Conservation (phyloP, 2,113 vertebrate genomes). For the Speoplatyrhinus poulsoni region DNA sequence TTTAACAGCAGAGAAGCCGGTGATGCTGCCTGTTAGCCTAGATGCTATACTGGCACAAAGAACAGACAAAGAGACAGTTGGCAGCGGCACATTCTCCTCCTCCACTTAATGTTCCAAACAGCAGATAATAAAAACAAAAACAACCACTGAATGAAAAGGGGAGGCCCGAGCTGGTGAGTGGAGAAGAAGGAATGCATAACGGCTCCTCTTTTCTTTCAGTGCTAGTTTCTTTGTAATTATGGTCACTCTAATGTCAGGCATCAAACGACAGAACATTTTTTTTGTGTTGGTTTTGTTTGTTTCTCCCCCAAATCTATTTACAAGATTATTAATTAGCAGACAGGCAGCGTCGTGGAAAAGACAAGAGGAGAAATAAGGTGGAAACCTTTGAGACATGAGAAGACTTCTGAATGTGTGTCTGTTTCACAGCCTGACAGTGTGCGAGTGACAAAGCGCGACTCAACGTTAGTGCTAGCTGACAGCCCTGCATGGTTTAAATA, state of each 20-base stretch:
- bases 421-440: background rate
- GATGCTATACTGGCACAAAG: conserved; percentile 5
- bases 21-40: conserved; percentile 19
- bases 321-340: conserved; percentile 83
- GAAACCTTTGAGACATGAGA: conserved; percentile 50
- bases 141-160: conserved; percentile 29
- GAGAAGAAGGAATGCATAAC: conserved; percentile 54
- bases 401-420: conserved; percentile 21
- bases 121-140: conserved; percentile 1
- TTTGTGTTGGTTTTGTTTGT: conserved; percentile 36
- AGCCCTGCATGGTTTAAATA: conserved; percentile 9
- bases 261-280: conserved; percentile 78
- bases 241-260: conserved; percentile 81
- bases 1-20: background rate
- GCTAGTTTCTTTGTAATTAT: conserved; percentile 80
- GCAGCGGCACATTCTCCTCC: background rate
- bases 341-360: conserved; percentile 47
- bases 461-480: conserved; percentile 43
- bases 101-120: conserved; percentile 2
- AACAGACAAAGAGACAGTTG: conserved; percentile 6
- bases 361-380: conserved; percentile 39
- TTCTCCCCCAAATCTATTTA: conserved; percentile 68
- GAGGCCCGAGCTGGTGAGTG: conserved; percentile 39
- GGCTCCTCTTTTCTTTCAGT: conserved; percentile 62
- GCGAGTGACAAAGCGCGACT: conserved; percentile 17